Evolutionary conservation across 1,140 invertebrate genomes (phyloP).

Genomic region (Dreissena polymorpha): DNA sequence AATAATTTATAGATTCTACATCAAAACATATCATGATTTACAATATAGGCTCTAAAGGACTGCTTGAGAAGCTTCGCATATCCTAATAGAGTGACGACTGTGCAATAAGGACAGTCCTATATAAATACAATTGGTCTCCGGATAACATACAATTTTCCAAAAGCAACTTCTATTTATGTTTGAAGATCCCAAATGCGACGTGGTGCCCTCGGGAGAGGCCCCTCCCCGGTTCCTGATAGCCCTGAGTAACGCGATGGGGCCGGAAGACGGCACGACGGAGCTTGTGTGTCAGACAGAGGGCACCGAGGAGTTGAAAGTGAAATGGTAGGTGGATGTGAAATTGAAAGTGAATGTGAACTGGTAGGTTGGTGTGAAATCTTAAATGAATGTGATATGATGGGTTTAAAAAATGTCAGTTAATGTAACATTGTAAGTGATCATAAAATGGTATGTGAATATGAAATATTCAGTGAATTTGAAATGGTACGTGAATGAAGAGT

Average conservation of each 20-base stretch:
- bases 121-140: too few species aligned
- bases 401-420: too few species aligned
- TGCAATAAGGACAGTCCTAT: too few species aligned
- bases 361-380: too few species aligned
- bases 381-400: too few species aligned
- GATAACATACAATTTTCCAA: neutral
- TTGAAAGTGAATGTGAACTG: neutral
- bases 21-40: too few species aligned
- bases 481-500: too few species aligned
- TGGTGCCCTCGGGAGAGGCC: neutral
- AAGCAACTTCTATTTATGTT: neutral
- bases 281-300: neutral
- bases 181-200: neutral
- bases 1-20: neutral
- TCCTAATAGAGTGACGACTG: neutral
- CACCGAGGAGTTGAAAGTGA: neutral
- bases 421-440: too few species aligned
- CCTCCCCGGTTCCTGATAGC: neutral
- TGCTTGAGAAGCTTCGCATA: neutral
- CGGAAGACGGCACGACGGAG: neutral
- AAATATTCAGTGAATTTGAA: too few species aligned
- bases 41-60: neutral
- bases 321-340: slow-evolving; percentile 6
- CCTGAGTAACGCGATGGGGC: neutral
- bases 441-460: too few species aligned